Base-by-base conservation (phyloP, 2,797 vertebrate genomes). In the Sebastes vulpes region DNA sequence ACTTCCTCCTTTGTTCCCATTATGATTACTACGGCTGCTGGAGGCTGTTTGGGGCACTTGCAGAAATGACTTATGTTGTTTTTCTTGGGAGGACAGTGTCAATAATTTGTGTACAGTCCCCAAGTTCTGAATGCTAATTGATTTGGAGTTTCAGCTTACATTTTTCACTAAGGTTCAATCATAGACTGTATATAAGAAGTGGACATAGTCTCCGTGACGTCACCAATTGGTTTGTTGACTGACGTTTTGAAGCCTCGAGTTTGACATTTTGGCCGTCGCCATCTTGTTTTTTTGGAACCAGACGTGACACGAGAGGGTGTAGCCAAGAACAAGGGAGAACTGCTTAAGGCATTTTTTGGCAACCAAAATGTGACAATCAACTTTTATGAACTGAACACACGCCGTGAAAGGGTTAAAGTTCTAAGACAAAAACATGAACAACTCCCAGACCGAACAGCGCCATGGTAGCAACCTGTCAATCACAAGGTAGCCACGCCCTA, bases 21-120 rank as follows among this genome's bases (percentile, higher is more conserved):
- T 0, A 21, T 20, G 0, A 32, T 21, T 6, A 12, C 2, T 20
- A 20, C 5, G 0, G n/a, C 1, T 23, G 29, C 29, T 32, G 0
- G 7, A 23, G 3, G 9, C 18, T 42, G 38, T 58, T 58, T 29
- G 8, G 26, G 28, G 9, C 28, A 48, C 18, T 48, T 48, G 46
- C 46, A 48, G 0, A 48, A 48, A 48, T 48, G 6, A n/a, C 46
- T 48, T 7, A 8, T 4, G 18, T 18, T 48, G 46, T 48, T 48
- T 48, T 48, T 48, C 18, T 48, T n/a, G 16, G 18, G 16, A 48
- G 46, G 46, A n/a, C 46, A 48, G 46, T n/a, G 6, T n/a, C 46
- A n/a, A 0, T 42, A 42, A 48, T 48, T 48, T n/a, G 6, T n/a
- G 46, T 9, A n/a, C 46, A 48, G 16, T 48, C 18, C 46, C 46